These are phyloP conservation scores for Taurulus bubalis DNA, from an alignment of 2,113 vertebrate species.

Conservation along the genomic window DNA sequence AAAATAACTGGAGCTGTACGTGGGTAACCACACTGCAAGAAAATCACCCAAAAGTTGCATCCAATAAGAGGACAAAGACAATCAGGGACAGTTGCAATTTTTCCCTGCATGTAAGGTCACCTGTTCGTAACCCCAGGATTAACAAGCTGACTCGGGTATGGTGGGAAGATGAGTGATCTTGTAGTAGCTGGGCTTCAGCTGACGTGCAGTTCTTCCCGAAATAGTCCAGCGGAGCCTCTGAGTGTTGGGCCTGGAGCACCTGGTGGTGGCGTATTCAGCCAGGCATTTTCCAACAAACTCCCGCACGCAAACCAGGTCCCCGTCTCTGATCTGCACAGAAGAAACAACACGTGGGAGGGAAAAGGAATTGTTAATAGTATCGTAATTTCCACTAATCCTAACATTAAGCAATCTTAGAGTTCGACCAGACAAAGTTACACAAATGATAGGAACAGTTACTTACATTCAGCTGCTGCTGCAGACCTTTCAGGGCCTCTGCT, in stretches of 20 bases:
- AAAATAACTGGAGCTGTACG: constrained; percentile 46
- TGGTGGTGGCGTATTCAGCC: constrained; percentile 91
- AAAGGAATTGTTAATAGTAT: not conserved
- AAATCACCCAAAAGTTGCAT: constrained; percentile 5
- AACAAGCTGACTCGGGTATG: constrained; percentile 91
- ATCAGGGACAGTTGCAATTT: constrained; percentile 9
- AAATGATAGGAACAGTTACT: constrained; percentile 36
- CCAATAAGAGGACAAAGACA: constrained; percentile 7
- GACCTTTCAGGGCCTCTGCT: constrained; percentile 82
- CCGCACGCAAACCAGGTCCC: constrained; percentile 90
- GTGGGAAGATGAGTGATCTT: constrained; percentile 95
- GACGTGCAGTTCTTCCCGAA: constrained; percentile 92
- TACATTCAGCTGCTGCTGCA: constrained; percentile 90
- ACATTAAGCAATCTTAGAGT: not conserved
- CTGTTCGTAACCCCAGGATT: constrained; percentile 23
- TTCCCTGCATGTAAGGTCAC: constrained; percentile 31
- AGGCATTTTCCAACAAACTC: constrained; percentile 94
- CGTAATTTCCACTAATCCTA: not conserved
- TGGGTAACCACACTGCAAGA: constrained; percentile 44
- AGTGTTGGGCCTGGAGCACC: constrained; percentile 90
- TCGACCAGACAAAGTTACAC: not conserved
- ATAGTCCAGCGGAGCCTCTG: constrained; percentile 97
- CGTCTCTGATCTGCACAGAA: constrained; percentile 85
- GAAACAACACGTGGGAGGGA: not conserved
- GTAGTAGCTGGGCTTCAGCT: constrained; percentile 95